Percentiles rank a stretch among this genome's conserved stretches.
Conservation (phyloP, 2,797 vertebrate genomes). For the Phaenicophaeus curvirostris region DNA sequence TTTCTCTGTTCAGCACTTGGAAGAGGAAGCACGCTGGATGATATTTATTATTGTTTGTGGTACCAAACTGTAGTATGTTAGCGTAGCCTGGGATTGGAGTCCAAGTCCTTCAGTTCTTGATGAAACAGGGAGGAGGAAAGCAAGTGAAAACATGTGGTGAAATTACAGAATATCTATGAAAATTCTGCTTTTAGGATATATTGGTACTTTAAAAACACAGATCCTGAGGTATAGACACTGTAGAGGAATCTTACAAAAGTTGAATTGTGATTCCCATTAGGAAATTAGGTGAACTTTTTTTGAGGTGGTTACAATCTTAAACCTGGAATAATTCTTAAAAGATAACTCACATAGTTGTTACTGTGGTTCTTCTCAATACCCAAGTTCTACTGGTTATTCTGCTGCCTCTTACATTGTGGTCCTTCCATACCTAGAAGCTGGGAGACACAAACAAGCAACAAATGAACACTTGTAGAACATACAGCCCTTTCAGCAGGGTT, state of each 20-base stretch:
- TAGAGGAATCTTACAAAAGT: background rate
- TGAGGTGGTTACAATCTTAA: background rate
- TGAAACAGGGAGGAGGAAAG: background rate
- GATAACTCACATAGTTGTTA: background rate
- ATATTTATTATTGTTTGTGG: background rate
- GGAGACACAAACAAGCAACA: background rate
- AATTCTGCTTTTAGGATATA: background rate
- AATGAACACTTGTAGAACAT: background rate
- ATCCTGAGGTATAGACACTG: background rate
- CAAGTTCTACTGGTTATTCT: background rate
- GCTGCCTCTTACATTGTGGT: background rate
- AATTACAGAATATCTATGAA: background rate
- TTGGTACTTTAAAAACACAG: background rate
- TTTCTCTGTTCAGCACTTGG: background rate
- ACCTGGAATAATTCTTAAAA: background rate
- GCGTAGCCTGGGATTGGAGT: background rate
- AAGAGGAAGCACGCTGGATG: background rate
- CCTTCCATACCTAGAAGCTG: background rate
- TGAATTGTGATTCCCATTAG: background rate
- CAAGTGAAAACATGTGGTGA: background rate
- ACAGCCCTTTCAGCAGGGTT: background rate
- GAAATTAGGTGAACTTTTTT: background rate
- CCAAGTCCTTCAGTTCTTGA: background rate
- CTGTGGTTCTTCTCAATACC: background rate
- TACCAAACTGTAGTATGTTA: background rate